A percentile compares a stretch with the other conserved stretches of the same genome.
Evolutionary conservation across 1,140 invertebrate genomes (phyloP).

Genomic region (Macrobrachium nipponense): DNA sequence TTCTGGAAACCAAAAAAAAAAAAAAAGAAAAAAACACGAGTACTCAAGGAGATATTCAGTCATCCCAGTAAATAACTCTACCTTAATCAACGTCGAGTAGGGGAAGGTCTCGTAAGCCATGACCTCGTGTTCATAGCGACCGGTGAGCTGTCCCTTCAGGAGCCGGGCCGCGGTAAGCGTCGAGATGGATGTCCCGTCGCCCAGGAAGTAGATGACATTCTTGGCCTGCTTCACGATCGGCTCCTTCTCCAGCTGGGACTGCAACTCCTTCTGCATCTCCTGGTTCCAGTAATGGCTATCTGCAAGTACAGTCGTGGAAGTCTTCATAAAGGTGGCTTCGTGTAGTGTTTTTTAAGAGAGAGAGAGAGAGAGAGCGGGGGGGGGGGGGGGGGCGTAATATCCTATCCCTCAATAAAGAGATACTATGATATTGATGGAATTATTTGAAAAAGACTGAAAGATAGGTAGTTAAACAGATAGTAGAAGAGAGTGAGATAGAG

Average conservation of each 20-base stretch:
- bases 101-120: conserved; percentile 63
- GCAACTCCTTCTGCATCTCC: conserved; percentile 43
- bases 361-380: conserved; percentile 3
- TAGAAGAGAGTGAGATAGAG: not conserved
- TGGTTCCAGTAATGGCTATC: conserved; percentile 57
- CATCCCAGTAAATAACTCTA: not conserved
- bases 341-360: not conserved
- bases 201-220: conserved; percentile 84
- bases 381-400: too few relatives aligned
- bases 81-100: conserved; percentile 60
- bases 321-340: not conserved
- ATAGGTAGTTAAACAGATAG: too few relatives aligned
- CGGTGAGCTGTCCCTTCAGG: conserved; percentile 74
- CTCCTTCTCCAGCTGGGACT: conserved; percentile 38
- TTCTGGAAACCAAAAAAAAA: too few relatives aligned
- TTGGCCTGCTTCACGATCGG: conserved; percentile 68
- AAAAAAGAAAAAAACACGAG: too few relatives aligned
- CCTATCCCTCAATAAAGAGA: too few relatives aligned
- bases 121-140: conserved; percentile 56
- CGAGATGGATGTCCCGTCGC: conserved; percentile 84
- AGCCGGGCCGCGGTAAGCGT: conserved; percentile 82
- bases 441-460: too few relatives aligned
- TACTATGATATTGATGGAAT: too few relatives aligned
- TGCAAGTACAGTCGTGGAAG: not conserved
- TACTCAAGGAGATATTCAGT: too few relatives aligned